Base-by-base conservation (phyloP, 35 echinoderm and acorn worm genomes). In the Chiridota heheva region DNA sequence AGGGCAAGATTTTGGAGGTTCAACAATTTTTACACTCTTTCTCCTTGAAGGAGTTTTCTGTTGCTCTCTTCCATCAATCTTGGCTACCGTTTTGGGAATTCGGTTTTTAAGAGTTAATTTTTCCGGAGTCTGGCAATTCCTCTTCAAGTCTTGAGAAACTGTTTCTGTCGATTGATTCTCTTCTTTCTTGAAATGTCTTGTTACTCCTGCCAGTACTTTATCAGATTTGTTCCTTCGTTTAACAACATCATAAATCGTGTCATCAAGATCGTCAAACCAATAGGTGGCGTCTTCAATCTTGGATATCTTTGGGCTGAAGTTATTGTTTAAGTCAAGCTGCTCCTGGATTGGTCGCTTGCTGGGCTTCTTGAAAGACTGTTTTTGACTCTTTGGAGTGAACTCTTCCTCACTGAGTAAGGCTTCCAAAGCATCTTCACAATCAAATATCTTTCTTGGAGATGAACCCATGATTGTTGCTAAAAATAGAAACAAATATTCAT, bases 141-240 rank as follows among this genome's bases (percentile, higher is more conserved):
- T n/a, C n/a, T n/a, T n/a, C n/a, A n/a, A n/a, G n/a, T n/a, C n/a
- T n/a, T n/a, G n/a, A n/a, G n/a, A n/a, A n/a, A n/a, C n/a, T n/a
- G n/a, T n/a, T n/a, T n/a, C n/a, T n/a, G n/a, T n/a, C n/a, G n/a
- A n/a, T n/a, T n/a, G n/a, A n/a, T n/a, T n/a, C n/a, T 18, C 33
- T 2, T 15, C 55, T 17, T 36, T 16, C 53, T 1, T 78, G 3
- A 46, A 43, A 41, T 72, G 20, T n/a, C 40, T 20, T 42, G 58
- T 78, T n/a, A 60, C 22, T 7, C 56, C 47, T 15, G 49, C 58
- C 26, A 76, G 30, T 37, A 71, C 67, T 0, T 12, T 71, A 27
- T 55, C 44, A 5, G 72, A 76, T 76, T 53, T 76, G 72, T 76
- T 78, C 7, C 75, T 49, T 36, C 53, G 51, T 42, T 78, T 78